Percentiles rank a stretch among this genome's conserved stretches.
phyloP scores from a whole-genome alignment of 2,888 invertebrate genomes.

The Scaptomyza flava region DNA sequence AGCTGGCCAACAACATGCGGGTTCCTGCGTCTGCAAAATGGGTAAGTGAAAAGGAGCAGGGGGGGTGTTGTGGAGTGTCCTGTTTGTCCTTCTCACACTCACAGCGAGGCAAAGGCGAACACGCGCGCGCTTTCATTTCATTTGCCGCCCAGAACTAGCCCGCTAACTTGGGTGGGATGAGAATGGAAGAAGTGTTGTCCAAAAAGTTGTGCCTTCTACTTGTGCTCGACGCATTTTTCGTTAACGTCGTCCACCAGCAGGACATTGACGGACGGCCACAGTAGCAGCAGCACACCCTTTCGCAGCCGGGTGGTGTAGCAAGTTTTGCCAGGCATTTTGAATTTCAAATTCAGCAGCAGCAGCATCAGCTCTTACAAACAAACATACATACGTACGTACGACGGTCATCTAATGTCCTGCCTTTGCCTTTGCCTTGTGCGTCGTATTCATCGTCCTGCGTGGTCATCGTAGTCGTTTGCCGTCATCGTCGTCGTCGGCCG shows the following conservation, averaged over 20 bases:
- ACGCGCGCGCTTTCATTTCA: slow-evolving; percentile 76
- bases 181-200: not conserved
- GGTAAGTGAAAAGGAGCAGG: not conserved
- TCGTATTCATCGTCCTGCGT: slow-evolving; percentile 35
- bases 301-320: slow-evolving; percentile 13
- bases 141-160: slow-evolving; percentile 55
- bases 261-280: slow-evolving; percentile 74
- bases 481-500: slow-evolving; percentile 55
- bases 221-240: slow-evolving; percentile 75
- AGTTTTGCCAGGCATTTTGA: slow-evolving; percentile 68
- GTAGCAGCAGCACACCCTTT: not conserved
- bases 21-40: slow-evolving; percentile 13
- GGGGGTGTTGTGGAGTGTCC: slow-evolving; percentile 1
- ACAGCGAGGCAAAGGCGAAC: slow-evolving; percentile 9
- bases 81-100: slow-evolving; percentile 27
- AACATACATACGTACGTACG: slow-evolving; percentile 8
- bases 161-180: slow-evolving; percentile 9
- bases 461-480: slow-evolving; percentile 23
- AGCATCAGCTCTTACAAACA: slow-evolving; percentile 47
- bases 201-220: slow-evolving; percentile 77
- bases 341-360: slow-evolving; percentile 75
- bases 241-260: slow-evolving; percentile 74
- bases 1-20: slow-evolving; percentile 14
- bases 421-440: slow-evolving; percentile 55
- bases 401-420: slow-evolving; percentile 56